phyloP scores from a whole-genome alignment of 2,888 invertebrate genomes.

The Drosophila buzzatii region DNA sequence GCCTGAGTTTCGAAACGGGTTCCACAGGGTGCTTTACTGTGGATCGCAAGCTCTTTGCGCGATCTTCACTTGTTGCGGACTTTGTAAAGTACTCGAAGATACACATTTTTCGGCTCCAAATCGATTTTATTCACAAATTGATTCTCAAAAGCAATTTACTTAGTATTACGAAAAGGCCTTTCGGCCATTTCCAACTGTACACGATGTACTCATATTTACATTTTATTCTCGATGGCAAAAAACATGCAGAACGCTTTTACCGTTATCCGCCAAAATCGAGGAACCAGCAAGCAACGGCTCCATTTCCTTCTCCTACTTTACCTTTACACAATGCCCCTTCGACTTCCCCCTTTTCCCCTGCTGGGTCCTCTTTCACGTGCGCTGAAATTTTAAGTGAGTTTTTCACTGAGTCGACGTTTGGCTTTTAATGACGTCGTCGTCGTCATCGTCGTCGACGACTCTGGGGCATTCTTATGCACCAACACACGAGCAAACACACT shows the following conservation, averaged over 20 bases:
- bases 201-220: conserved; percentile 51
- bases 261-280: conserved; percentile 40
- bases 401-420: conserved; percentile 69
- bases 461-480: conserved; percentile 77
- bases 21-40: conserved; percentile 22
- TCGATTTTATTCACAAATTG: conserved; percentile 38
- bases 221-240: conserved; percentile 34
- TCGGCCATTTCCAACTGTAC: conserved; percentile 20
- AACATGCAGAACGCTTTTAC: conserved; percentile 39
- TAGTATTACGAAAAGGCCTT: conserved; percentile 29
- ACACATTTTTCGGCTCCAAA: no score
- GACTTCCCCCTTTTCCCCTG: conserved; percentile 4
- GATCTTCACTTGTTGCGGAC: neutral
- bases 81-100: neutral
- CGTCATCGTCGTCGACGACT: conserved; percentile 28
- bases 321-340: neutral
- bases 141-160: conserved; percentile 55
- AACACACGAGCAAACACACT: conserved; percentile 43
- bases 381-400: conserved; percentile 79
- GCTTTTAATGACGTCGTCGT: conserved; percentile 75
- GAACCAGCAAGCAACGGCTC: conserved; percentile 25
- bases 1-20: neutral
- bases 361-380: conserved; percentile 59
- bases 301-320: neutral
- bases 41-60: conserved; percentile 27